These are phyloP conservation scores for Tribolium madens DNA, from an alignment of 1,140 invertebrate genomes.

Conservation along the genomic window DNA sequence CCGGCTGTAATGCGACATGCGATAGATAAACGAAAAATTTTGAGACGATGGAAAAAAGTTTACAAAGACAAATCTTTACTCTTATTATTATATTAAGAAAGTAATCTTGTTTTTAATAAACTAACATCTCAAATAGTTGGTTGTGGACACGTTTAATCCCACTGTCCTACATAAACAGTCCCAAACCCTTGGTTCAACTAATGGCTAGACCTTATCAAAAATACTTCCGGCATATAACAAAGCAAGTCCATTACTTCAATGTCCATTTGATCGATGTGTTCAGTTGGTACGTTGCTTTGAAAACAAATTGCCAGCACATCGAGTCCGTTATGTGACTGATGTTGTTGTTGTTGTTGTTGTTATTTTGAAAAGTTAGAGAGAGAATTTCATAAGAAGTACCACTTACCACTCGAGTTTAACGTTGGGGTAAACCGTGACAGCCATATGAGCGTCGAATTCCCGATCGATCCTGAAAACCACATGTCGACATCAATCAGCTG, in stretches of 20 bases:
- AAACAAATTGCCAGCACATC: constrained; percentile 12
- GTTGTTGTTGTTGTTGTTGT: constrained; percentile 19
- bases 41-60: no score
- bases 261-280: constrained; percentile 19
- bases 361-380: constrained; percentile 39
- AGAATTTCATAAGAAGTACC: constrained; percentile 23
- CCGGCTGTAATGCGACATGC: no score
- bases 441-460: constrained; percentile 47
- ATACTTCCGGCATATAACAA: constrained; percentile 15
- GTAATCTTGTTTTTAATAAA: no score
- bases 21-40: no score
- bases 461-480: constrained; percentile 44
- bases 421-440: constrained; percentile 52
- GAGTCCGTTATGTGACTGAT: constrained; percentile 31
- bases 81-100: no score
- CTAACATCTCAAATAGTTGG: no score
- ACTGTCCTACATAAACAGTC: constrained; percentile 24
- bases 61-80: no score
- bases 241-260: constrained; percentile 9
- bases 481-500: constrained; percentile 45
- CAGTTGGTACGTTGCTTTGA: not conserved
- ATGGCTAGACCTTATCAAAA: constrained; percentile 20
- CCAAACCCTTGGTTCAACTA: not conserved
- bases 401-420: constrained; percentile 52
- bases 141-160: no score